Conservation (phyloP, 2,113 vertebrate species). For the Numenius arquata region DNA sequence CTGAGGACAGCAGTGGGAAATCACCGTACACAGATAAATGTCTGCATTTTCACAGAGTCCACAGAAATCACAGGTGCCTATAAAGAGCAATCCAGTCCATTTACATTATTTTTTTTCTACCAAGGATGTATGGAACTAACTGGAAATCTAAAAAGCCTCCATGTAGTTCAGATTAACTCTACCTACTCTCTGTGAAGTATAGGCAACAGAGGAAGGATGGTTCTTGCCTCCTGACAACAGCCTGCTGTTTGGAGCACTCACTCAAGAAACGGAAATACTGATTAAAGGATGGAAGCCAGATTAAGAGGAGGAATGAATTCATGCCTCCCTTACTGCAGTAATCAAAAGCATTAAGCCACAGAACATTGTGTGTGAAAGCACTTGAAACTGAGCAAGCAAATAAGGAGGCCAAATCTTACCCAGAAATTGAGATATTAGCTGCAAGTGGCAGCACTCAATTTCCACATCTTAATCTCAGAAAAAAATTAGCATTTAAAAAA, state of each 20-base stretch:
- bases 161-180: background rate
- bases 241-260: background rate
- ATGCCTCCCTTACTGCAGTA: background rate
- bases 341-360: background rate
- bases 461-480: background rate
- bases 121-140: background rate
- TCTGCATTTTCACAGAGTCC: background rate
- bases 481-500: background rate
- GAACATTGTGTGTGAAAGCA: background rate
- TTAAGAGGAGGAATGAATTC: background rate
- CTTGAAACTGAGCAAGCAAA: background rate
- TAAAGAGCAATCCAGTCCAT: background rate
- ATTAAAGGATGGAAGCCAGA: background rate
- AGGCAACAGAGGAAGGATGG: background rate
- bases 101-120: background rate
- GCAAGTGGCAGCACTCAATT: background rate
- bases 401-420: background rate
- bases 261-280: background rate
- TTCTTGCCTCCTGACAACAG: background rate
- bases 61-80: background rate
- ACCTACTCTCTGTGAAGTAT: background rate
- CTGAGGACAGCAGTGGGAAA: background rate
- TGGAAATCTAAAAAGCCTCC: background rate
- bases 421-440: background rate
- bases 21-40: fast-evolving